Base-by-base conservation (phyloP, 2,797 vertebrate genomes). In the Aphelocoma californica region DNA sequence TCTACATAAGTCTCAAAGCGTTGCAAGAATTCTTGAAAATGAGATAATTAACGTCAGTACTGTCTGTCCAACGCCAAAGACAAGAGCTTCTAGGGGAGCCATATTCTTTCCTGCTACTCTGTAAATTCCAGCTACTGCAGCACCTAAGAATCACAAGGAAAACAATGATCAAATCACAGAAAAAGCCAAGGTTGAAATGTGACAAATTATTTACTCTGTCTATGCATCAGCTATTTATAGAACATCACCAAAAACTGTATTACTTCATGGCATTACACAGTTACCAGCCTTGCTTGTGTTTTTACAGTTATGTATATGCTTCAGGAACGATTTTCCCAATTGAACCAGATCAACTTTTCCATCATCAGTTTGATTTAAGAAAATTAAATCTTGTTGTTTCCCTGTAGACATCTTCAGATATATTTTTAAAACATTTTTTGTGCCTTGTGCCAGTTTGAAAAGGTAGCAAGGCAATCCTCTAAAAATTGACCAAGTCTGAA, bases 41-140 rank as follows among this genome's bases (percentile, higher is more conserved):
- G 99, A 99, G 88, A 99, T 99, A 97, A 99, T 95, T 94, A 99
- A 82, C 1, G 98, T 99, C 95, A 99, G 97, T 67, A 98, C 97
- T 80, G 99, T 99, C 98, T 99, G 99, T 73, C 99, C 99, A 65
- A 99, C 98, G 17, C 99, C 99, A 77, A 99, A 99, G 67, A 99
- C 98, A 97, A 99, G 98, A 8, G 99, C 99, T 98, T 99, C 98
- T 95, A 99, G 97, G 6, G 99, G 99, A 73, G 98, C 98, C 99
- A 99, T 99, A 96, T 98, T 99, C 98, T 99, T 99, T 74, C 99
- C 99, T 4, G 99, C 99, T 21, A 99, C 99, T n/a, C 99, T 98
- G 98, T 99, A 99, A 95, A 99, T 99, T 47, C 99, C 99, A 1
- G 99, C 99, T 62, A 99, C 99, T 1, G 99, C 99, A 7, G 99